phyloP scores from a whole-genome alignment of 1,140 invertebrate species.

The Scaptomyza pallida region DNA sequence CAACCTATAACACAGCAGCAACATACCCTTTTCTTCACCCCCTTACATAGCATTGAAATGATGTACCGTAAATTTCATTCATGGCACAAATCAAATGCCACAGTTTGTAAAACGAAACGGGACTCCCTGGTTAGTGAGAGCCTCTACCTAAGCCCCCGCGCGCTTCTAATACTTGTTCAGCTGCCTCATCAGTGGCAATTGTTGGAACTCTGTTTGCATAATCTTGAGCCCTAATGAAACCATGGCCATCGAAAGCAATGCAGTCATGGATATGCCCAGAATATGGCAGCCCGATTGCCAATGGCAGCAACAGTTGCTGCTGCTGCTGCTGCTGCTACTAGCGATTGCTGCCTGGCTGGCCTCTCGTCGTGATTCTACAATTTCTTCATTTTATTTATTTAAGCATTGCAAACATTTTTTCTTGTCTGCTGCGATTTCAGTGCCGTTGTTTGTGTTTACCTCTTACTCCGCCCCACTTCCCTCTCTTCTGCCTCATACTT shows the following conservation, averaged over 20 bases:
- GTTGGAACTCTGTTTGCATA: slow-evolving; percentile 62
- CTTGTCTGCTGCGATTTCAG: slow-evolving; percentile 40
- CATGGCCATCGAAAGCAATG: slow-evolving; percentile 44
- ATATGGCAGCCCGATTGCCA: slow-evolving; percentile 30
- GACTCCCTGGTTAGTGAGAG: neutral
- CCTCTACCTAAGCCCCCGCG: neutral
- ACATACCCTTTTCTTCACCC: neutral
- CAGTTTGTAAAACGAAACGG: slow-evolving; percentile 16
- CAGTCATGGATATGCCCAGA: slow-evolving; percentile 40
- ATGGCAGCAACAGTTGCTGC: slow-evolving; percentile 32
- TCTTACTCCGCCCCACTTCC: slow-evolving; percentile 1
- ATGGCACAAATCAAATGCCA: slow-evolving; percentile 50
- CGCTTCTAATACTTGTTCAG: too few relatives aligned
- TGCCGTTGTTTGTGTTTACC: slow-evolving; percentile 28
- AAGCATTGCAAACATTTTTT: slow-evolving; percentile 78
- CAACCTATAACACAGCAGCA: neutral
- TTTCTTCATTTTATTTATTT: slow-evolving; percentile 82
- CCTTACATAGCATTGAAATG: neutral
- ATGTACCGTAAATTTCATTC: slow-evolving; percentile 59
- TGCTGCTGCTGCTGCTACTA: neutral
- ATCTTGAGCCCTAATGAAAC: slow-evolving; percentile 65
- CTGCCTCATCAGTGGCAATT: slow-evolving; percentile 58
- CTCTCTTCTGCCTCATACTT: neutral
- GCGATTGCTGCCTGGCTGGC: slow-evolving; percentile 7
- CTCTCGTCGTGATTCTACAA: slow-evolving; percentile 76